Base-by-base conservation (phyloP, 2,113 vertebrate species). In the Blennius ocellaris region DNA sequence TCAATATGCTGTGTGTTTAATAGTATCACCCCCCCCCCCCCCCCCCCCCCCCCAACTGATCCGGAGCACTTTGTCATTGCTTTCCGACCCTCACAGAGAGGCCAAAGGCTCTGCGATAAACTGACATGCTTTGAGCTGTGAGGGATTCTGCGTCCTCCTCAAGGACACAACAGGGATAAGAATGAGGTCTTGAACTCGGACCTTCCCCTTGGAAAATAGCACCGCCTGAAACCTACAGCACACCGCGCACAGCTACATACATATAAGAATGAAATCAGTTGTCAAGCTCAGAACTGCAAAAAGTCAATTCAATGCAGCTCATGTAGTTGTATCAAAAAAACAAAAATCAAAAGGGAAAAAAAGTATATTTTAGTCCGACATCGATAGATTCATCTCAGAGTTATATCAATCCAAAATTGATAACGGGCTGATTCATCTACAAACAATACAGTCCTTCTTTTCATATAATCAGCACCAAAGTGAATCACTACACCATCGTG, bases 131-230 rank as follows among this genome's bases (percentile, higher is more conserved):
- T 56, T 47, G 1, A 62, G 54, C 55, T 56, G 37, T 16, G 6
- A 67, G 45, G 53, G 40, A 63, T n/a, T 60, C 17, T n/a, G 38
- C 53, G 11, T 62, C 41, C 50, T 56, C 58, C 48, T 78, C 67
- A 78, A 77, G 77, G 84, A 69, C 78, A 49, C 51, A 11, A 2
- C 1, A 15, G 63, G 17, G 30, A 83, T 79, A 60, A 65, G 57
- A 78, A 66, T 3, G 44, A 30, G 59, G 11, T 53, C 69, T 80
- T 85, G 76, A 76, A 52, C n/a, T 36, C 3, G 17, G 40, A 69
- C 38, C 50, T 43, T 76, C 68, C 21, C 58, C 12, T 38, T 61
- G 36, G 45, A 69, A 36, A 61, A 60, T 56, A 60, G 17, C 12
- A 17, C 53, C 47, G 8, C 11, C 36, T 64, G 16, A 81, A 53